Conservation (phyloP, 2,888 invertebrate genomes). For the Caenorhabditis japonica region DNA sequence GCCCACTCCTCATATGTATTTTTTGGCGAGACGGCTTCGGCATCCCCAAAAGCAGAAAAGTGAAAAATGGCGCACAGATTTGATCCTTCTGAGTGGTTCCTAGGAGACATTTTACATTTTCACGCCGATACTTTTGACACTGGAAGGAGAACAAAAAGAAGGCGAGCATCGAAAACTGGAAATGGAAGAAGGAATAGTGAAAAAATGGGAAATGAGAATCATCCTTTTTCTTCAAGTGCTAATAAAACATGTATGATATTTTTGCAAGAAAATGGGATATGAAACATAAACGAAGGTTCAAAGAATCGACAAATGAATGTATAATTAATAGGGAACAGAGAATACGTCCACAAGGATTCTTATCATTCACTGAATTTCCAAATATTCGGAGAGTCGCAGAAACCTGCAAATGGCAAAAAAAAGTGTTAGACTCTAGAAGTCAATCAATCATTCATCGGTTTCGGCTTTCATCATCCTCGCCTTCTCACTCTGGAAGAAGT, state of each 20-base stretch:
- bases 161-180: neutral
- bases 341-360: neutral
- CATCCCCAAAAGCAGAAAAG: conserved; percentile 33
- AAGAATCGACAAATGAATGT: conserved; percentile 35
- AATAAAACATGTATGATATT: conserved; percentile 43
- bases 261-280: conserved; percentile 31
- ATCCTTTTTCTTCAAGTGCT: too few relatives aligned
- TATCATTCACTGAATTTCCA: neutral
- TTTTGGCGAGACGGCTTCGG: conserved; percentile 14
- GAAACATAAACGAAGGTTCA: conserved; percentile 20
- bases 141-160: neutral
- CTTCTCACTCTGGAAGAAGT: conserved; percentile 17
- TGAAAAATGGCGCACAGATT: conserved; percentile 36
- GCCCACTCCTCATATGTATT: conserved; percentile 25
- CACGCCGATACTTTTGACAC: neutral
- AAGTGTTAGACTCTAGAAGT: too few relatives aligned
- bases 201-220: conserved; percentile 4
- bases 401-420: too few relatives aligned
- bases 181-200: conserved; percentile 3
- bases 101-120: conserved; percentile 13
- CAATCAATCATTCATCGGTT: neutral
- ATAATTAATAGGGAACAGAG: conserved; percentile 21
- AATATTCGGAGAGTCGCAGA: neutral
- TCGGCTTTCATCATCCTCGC: conserved; percentile 15
- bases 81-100: conserved; percentile 27